These are phyloP conservation scores for Coluber constrictor DNA, from an alignment of 2,797 vertebrate species.

Conservation along the genomic window DNA sequence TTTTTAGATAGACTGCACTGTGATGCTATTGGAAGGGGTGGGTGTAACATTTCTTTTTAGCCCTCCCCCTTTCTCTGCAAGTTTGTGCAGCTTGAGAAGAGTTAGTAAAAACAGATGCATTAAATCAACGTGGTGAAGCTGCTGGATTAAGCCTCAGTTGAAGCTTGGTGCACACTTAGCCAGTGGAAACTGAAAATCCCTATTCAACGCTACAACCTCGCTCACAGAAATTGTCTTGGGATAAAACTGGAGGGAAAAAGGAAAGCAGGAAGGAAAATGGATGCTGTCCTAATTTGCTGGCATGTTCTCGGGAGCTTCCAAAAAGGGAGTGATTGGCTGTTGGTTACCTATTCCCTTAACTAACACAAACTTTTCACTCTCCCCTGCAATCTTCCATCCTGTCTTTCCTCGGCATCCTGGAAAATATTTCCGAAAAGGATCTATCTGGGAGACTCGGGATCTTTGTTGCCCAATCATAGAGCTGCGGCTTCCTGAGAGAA, in stretches of 20 bases:
- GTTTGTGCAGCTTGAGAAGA: neutral
- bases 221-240: neutral
- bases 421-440: conserved; percentile 23
- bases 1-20: neutral
- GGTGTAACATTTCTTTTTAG: neutral
- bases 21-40: neutral
- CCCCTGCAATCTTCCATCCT: neutral
- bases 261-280: neutral
- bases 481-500: conserved; percentile 9
- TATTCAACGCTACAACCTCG: neutral
- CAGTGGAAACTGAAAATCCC: neutral
- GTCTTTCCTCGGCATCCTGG: conserved; percentile 28
- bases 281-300: neutral
- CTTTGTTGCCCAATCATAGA: conserved; percentile 26
- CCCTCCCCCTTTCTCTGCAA: neutral
- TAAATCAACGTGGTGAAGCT: neutral
- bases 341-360: neutral
- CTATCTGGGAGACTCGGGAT: conserved; percentile 47
- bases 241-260: neutral
- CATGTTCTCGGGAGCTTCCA: neutral
- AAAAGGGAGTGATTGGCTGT: neutral
- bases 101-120: neutral
- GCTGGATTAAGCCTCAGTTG: neutral
- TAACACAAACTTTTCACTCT: neutral
- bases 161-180: neutral